Evolutionary conservation across 2,888 invertebrate species (phyloP).

Genomic region (Mystacides longicornis): DNA sequence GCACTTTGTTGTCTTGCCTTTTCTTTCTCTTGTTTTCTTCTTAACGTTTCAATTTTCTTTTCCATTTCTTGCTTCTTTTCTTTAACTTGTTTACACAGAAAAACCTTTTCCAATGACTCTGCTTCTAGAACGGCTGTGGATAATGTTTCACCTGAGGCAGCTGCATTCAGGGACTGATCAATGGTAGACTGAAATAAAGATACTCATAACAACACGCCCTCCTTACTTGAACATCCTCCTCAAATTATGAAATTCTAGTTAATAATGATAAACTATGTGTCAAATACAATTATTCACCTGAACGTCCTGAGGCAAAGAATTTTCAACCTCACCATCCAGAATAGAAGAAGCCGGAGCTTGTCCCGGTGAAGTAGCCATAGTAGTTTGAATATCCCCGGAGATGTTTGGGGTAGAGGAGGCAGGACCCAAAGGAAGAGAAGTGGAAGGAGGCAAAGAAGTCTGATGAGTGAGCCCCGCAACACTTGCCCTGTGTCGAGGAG

Average conservation of each 20-base stretch:
- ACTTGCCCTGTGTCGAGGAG: conserved; percentile 24
- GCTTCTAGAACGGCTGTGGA: conserved; percentile 58
- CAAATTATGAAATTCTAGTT: no score
- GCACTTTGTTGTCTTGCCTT: conserved; percentile 50
- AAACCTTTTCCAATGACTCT: conserved; percentile 70
- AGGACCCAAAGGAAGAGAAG: conserved; percentile 11
- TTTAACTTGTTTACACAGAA: conserved; percentile 72
- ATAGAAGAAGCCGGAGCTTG: background rate
- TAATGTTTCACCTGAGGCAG: conserved; percentile 32
- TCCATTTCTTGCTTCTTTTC: conserved; percentile 80
- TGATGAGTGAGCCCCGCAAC: conserved; percentile 23
- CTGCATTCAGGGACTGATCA: conserved; percentile 24
- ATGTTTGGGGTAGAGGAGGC: conserved; percentile 24
- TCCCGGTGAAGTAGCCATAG: background rate
- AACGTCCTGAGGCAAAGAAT: conserved; percentile 11
- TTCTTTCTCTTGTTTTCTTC: conserved; percentile 77
- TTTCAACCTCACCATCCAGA: conserved; percentile 9
- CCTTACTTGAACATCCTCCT: no score
- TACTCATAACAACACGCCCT: background rate
- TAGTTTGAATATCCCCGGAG: background rate
- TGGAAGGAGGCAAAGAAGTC: conserved; percentile 27
- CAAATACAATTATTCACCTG: conserved; percentile 16
- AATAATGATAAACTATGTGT: no score
- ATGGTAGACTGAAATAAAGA: conserved; percentile 15
- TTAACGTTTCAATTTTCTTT: conserved; percentile 76